Conservation (phyloP, 2,113 vertebrate genomes). For the Eupsittula cactorum region DNA sequence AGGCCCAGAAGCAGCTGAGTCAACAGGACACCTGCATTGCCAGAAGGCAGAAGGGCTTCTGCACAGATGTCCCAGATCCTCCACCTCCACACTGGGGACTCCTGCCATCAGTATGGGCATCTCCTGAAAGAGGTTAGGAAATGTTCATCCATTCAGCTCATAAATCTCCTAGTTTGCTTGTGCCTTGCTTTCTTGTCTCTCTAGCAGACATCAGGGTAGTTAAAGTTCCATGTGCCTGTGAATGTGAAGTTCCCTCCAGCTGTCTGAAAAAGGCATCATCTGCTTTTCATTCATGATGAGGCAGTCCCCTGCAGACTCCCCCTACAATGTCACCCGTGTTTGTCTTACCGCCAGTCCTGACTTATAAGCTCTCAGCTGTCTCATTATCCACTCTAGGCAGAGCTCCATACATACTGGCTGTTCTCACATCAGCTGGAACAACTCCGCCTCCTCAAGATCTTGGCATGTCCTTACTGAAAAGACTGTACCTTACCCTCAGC, state of each 20-base stretch:
- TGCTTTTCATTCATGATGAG: background rate
- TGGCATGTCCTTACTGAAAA: background rate
- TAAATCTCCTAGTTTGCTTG: background rate
- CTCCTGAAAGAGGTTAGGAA: background rate
- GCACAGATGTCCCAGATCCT: background rate
- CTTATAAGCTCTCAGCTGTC: background rate
- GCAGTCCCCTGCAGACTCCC: background rate
- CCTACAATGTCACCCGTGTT: background rate
- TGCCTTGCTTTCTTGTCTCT: background rate
- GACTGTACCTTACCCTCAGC: background rate
- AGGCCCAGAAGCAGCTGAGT: background rate
- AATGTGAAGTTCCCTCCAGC: background rate
- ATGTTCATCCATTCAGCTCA: background rate
- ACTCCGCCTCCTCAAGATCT: accelerated
- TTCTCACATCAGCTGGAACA: background rate
- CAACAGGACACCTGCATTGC: background rate
- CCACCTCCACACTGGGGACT: accelerated
- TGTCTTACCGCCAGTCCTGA: background rate
- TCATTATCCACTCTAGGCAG: background rate
- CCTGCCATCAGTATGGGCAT: accelerated
- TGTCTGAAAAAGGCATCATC: background rate
- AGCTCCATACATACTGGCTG: background rate
- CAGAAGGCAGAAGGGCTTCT: background rate
- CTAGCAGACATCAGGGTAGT: background rate
- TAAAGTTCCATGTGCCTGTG: background rate